These are phyloP conservation scores for Syritta pipiens DNA, from an alignment of 2,888 invertebrate genomes.

Conservation along the genomic window DNA sequence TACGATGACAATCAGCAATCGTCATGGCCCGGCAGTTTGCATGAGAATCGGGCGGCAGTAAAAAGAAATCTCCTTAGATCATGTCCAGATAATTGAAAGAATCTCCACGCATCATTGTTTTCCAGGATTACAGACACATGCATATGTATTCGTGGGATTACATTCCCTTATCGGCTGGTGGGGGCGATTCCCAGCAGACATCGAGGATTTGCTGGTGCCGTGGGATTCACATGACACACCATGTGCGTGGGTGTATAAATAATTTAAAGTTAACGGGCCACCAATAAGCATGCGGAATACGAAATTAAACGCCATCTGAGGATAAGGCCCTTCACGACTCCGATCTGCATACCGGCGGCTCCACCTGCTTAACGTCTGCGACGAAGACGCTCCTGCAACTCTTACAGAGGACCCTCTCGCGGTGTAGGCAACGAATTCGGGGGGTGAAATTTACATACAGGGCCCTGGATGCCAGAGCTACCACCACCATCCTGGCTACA, in stretches of 20 bases:
- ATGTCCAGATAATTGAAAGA: conserved; percentile 54
- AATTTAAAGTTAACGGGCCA: conserved; percentile 48
- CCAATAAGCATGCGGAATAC: conserved; percentile 50
- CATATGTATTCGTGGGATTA: conserved; percentile 9
- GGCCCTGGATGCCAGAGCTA: not conserved
- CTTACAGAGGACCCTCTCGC: too few relatives aligned
- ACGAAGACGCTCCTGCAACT: not conserved
- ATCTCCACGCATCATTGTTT: conserved; percentile 41
- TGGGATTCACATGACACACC: conserved; percentile 20
- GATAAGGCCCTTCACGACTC: not conserved
- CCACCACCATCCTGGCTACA: not conserved
- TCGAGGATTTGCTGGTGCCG: conserved; percentile 33
- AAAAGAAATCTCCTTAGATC: conserved; percentile 23
- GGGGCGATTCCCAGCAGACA: conserved; percentile 16
- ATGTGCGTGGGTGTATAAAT: conserved; percentile 48
- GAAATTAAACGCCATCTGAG: conserved; percentile 36
- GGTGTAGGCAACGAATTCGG: not conserved
- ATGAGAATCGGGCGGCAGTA: conserved; percentile 12
- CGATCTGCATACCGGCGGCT: not conserved
- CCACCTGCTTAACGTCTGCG: conserved; percentile 12
- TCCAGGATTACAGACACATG: conserved; percentile 15
- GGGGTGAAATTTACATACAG: conserved; percentile 21
- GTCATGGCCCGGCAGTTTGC: not conserved
- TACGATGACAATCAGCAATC: conserved; percentile 11
- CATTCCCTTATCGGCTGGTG: conserved; percentile 19